Conservation (phyloP, 2,888 invertebrate species). For the Arge pagana region DNA sequence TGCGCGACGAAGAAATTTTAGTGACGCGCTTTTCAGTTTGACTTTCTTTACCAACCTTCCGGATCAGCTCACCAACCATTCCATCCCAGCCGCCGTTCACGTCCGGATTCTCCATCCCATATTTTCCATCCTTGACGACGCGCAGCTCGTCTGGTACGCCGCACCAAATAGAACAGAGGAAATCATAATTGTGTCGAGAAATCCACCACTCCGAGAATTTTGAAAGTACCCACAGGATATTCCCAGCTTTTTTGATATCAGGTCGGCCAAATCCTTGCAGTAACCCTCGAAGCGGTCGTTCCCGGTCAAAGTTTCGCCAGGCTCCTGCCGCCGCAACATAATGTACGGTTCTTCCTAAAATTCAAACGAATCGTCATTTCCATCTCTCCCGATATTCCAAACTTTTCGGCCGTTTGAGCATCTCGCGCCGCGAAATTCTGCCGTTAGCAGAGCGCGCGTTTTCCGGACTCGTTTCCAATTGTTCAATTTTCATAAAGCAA, state of each 20-base stretch:
- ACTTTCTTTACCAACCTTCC: slow-evolving; percentile 79
- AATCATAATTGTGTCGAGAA: neutral
- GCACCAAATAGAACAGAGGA: slow-evolving; percentile 23
- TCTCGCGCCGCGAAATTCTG: neutral
- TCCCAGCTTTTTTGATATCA: slow-evolving; percentile 77
- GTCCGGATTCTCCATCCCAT: slow-evolving; percentile 77
- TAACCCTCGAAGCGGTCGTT: slow-evolving; percentile 88
- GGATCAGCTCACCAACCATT: slow-evolving; percentile 83
- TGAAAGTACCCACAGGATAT: slow-evolving; percentile 76
- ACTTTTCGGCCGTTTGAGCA: no score
- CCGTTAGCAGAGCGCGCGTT: slow-evolving; percentile 1
- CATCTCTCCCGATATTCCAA: no score
- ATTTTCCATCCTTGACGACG: slow-evolving; percentile 83
- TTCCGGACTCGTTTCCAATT: no score
- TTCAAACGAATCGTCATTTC: slow-evolving; percentile 21
- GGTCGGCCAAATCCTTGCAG: slow-evolving; percentile 87
- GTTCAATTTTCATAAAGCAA: no score
- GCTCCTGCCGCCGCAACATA: slow-evolving; percentile 73
- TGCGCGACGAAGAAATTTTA: neutral
- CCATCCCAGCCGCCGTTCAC: slow-evolving; percentile 84
- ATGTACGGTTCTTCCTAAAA: slow-evolving; percentile 84
- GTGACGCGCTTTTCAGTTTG: neutral
- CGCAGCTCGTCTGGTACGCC: slow-evolving; percentile 76
- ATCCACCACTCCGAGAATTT: no score
- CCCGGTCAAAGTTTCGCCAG: slow-evolving; percentile 68